A percentile compares a stretch with the other conserved stretches of the same genome.
phyloP scores from a whole-genome alignment of 2,797 vertebrate species.

The Brachyalestes nurse region DNA sequence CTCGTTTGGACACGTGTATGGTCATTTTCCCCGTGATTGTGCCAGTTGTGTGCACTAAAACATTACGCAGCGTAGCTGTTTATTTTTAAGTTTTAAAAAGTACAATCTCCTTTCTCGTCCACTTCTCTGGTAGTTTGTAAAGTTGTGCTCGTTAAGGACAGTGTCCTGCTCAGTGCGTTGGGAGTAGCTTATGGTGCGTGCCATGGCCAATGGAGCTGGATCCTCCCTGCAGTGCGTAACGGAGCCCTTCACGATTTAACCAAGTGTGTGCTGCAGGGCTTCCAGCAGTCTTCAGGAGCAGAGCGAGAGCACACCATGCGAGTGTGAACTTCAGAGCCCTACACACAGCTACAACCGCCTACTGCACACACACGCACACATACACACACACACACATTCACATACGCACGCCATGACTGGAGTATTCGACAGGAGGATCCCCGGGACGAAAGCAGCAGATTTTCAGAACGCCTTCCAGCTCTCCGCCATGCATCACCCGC shows the following conservation, averaged over 20 bases:
- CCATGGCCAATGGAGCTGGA: constrained; percentile 98
- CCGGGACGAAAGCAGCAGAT: constrained; percentile 90
- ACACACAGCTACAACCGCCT: constrained; percentile 58
- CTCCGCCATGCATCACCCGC: constrained; percentile 94
- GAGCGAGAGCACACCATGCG: constrained; percentile 80
- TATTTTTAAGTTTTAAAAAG: neutral
- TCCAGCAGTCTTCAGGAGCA: constrained; percentile 90
- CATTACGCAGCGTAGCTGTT: neutral
- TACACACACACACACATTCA: neutral
- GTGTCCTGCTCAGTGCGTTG: constrained; percentile 85
- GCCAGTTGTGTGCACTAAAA: too few relatives aligned
- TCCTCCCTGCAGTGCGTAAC: constrained; percentile 99
- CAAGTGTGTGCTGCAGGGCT: constrained; percentile 93
- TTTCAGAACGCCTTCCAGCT: constrained; percentile 92
- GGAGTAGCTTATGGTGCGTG: constrained; percentile 89
- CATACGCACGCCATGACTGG: constrained; percentile 90
- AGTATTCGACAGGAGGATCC: constrained; percentile 96
- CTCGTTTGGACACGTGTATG: too few relatives aligned
- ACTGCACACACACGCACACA: neutral
- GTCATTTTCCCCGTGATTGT: too few relatives aligned
- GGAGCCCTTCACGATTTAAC: constrained; percentile 99
- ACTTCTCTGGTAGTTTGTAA: constrained; percentile 68
- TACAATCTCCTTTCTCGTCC: neutral
- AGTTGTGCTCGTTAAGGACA: constrained; percentile 46
- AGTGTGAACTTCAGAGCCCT: constrained; percentile 77